These are phyloP conservation scores for Sympetrum striolatum DNA, from an alignment of 2,888 invertebrate species.

Conservation along the genomic window DNA sequence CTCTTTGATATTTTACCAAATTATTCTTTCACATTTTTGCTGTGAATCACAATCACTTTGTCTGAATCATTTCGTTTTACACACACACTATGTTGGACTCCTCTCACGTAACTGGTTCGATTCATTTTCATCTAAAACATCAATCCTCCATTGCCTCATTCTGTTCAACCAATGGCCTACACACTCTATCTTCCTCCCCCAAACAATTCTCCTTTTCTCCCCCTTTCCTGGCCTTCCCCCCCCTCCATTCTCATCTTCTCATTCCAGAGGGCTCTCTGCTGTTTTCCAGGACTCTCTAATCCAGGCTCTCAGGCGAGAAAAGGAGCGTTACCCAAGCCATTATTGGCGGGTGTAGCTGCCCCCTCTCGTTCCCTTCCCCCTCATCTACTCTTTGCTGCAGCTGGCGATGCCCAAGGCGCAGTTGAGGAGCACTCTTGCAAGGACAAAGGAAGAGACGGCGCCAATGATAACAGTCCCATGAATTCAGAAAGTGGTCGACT, in stretches of 20 bases:
- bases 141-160: background rate
- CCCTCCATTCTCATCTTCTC: conserved; percentile 55
- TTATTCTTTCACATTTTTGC: no score
- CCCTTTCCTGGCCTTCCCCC: conserved; percentile 44
- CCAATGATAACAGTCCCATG: background rate
- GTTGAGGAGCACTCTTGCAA: background rate
- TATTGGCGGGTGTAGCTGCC: conserved; percentile 69
- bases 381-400: background rate
- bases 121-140: conserved; percentile 4
- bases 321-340: conserved; percentile 77
- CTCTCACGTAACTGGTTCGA: no score
- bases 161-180: background rate
- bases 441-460: background rate
- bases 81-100: no score
- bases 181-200: background rate
- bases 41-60: no score
- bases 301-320: conserved; percentile 77
- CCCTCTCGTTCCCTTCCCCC: conserved; percentile 40
- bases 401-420: background rate
- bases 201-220: background rate
- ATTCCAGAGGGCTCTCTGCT: conserved; percentile 83
- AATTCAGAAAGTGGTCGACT: conserved; percentile 1
- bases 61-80: no score
- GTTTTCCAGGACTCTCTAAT: conserved; percentile 84
- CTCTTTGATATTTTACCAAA: no score